Percentiles rank a stretch among this genome's conserved stretches.
phyloP scores from a whole-genome alignment of 2,888 invertebrate species.

The Eulithis prunata region DNA sequence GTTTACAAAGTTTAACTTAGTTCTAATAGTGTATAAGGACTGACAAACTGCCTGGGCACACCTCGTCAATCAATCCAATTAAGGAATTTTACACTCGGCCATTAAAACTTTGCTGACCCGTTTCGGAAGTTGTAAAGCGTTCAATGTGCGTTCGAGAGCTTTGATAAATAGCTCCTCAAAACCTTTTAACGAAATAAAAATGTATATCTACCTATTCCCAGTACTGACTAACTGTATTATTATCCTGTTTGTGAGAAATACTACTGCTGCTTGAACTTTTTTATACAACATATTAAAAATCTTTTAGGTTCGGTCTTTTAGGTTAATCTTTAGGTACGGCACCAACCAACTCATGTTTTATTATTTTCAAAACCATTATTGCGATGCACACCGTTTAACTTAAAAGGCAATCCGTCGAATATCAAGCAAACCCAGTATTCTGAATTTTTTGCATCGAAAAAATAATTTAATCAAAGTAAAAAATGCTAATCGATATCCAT shows the following conservation, averaged over 20 bases:
- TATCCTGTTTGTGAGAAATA: background rate
- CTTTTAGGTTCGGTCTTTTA: too few species aligned
- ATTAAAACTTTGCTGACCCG: conserved; percentile 67
- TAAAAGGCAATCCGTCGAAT: conserved; percentile 43
- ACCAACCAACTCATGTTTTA: conserved; percentile 51
- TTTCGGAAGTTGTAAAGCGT: conserved; percentile 58
- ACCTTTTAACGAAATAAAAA: conserved; percentile 33
- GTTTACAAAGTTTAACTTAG: conserved; percentile 30
- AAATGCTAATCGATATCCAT: conserved; percentile 16
- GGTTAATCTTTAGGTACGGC: too few species aligned
- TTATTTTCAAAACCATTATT: conserved; percentile 66
- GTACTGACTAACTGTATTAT: background rate
- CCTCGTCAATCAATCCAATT: conserved; percentile 69
- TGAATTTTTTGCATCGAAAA: conserved; percentile 12
- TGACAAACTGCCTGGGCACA: conserved; percentile 55
- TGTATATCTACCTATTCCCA: conserved; percentile 17
- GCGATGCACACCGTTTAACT: conserved; percentile 68
- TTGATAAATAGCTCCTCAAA: conserved; percentile 32
- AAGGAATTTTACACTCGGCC: conserved; percentile 63
- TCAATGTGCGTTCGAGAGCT: conserved; percentile 40
- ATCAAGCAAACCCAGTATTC: conserved; percentile 14
- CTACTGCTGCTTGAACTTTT: background rate
- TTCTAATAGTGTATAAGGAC: conserved; percentile 46
- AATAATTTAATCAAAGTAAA: conserved; percentile 17
- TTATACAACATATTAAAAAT: background rate